Evolutionary conservation across 2,888 invertebrate species (phyloP), one percentile per base, ranked within the genome.

Genomic region (Barypeithes pellucidus): DNA sequence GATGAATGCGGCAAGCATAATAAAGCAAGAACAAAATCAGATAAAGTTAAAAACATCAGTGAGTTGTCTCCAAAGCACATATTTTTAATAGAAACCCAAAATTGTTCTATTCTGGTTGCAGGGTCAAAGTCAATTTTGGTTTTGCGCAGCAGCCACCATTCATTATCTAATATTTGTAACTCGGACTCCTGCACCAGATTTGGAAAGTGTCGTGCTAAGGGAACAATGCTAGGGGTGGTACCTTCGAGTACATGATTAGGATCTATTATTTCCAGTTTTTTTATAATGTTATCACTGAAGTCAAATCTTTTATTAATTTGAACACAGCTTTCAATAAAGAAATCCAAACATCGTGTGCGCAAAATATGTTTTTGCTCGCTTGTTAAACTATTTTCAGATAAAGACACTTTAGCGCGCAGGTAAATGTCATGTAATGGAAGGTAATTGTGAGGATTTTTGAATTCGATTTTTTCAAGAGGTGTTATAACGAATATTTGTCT

Each of bases 231-330:
- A 61, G 18, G 8, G n/a, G 11, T 18, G 8, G 33, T 22, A 36
- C 39, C 29, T 22, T 60, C 50, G 9, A 33, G 12, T n/a, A 65
- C 54, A 52, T 52, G 18, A 16, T n/a, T 5, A 12, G 39, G 52
- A 50, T 52, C 39, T 50, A 65, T 33, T 20, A 65, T 18, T n/a
- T 8, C 22, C 33, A 65, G 8, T 12, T 65, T 57, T 29, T 41
- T 59, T 12, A 52, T 29, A 52, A 65, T 36, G 9, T 50, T n/a
- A 16, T 65, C 14, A 20, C 29, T 33, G 29, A 65, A 65, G n/a
- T 50, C 33, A 65, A 65, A 61, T n/a, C 24, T 50, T 20, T 16
- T 11, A 24, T 43, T 57, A 22, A 67, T 67, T 67, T 67, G 67
- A 29, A 11, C 18, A 7, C 24, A 39, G 36, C 22, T 24, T 43